These are phyloP conservation scores for Myiotriccus ornatus DNA, from an alignment of 2,797 vertebrate species.

Conservation along the genomic window DNA sequence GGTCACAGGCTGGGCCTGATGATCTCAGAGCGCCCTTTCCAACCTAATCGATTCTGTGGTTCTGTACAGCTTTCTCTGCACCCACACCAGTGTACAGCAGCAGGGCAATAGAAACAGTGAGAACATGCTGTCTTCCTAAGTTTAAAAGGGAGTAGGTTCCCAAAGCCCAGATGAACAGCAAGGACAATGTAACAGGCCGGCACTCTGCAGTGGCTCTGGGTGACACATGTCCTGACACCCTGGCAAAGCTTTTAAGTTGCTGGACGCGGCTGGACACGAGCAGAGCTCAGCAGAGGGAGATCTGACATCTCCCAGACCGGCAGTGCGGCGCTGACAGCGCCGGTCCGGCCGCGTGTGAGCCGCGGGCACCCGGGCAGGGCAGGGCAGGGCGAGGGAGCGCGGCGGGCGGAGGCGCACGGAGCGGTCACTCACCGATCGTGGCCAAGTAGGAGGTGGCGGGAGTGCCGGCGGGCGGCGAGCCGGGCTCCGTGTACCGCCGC, in stretches of 20 bases:
- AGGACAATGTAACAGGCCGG: fast-evolving
- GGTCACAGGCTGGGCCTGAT: background rate
- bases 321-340: background rate
- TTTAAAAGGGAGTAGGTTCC: background rate
- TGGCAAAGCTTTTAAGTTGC: fast-evolving
- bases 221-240: background rate
- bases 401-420: background rate
- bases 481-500: constrained; percentile 60
- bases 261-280: fast-evolving
- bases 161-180: background rate
- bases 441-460: constrained; percentile 57
- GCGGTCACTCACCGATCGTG: constrained; percentile 70
- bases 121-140: fast-evolving
- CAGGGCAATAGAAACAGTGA: background rate
- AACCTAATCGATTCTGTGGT: background rate
- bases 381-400: background rate
- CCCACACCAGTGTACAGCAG: fast-evolving
- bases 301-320: fast-evolving
- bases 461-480: background rate
- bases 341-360: fast-evolving
- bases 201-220: background rate
- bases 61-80: fast-evolving
- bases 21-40: background rate
- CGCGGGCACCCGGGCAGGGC: fast-evolving
- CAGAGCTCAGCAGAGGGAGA: fast-evolving